Conservation (phyloP, 1,140 invertebrate species). For the Aphelinus certus region DNA sequence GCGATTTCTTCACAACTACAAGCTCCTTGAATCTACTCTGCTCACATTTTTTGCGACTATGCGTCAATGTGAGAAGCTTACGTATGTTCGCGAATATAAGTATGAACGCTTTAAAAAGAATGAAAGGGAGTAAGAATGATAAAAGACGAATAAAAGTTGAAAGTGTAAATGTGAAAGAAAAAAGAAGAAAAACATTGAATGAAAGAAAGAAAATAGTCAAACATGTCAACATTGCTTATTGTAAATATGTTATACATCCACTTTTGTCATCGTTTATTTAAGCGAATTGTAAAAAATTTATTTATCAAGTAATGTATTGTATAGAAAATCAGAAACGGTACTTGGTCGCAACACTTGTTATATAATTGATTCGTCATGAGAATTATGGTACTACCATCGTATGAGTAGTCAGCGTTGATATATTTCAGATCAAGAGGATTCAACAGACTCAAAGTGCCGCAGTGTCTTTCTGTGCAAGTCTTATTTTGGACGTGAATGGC, state of each 20-base stretch:
- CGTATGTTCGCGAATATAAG: constrained; percentile 12
- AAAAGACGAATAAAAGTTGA: not conserved
- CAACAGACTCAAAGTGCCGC: constrained; percentile 35
- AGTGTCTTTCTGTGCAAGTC: constrained; percentile 40
- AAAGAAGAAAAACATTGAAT: not conserved
- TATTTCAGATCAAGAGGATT: constrained; percentile 29
- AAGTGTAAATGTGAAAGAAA: constrained; percentile 1
- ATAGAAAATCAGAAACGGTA: constrained; percentile 41
- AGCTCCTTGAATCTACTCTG: constrained; percentile 19
- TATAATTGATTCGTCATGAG: constrained; percentile 35
- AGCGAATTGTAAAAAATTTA: constrained; percentile 42
- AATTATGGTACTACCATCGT: constrained; percentile 13
- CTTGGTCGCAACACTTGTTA: constrained; percentile 38
- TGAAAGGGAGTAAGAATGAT: not conserved
- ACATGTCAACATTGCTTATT: constrained; percentile 43
- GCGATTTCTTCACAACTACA: too few relatives aligned
- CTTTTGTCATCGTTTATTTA: constrained; percentile 43
- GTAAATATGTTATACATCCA: constrained; percentile 43
- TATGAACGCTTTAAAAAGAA: not conserved
- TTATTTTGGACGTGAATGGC: constrained; percentile 33
- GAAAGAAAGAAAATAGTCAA: constrained; percentile 30
- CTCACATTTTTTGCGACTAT: constrained; percentile 11
- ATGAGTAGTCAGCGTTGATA: constrained; percentile 13
- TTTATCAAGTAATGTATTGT: constrained; percentile 42
- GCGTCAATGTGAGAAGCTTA: constrained; percentile 15